A percentile compares a stretch with the other conserved stretches of the same genome.
These are phyloP conservation scores for Penaeus vannamei DNA, from an alignment of 1,140 invertebrate genomes.

Conservation along the genomic window DNA sequence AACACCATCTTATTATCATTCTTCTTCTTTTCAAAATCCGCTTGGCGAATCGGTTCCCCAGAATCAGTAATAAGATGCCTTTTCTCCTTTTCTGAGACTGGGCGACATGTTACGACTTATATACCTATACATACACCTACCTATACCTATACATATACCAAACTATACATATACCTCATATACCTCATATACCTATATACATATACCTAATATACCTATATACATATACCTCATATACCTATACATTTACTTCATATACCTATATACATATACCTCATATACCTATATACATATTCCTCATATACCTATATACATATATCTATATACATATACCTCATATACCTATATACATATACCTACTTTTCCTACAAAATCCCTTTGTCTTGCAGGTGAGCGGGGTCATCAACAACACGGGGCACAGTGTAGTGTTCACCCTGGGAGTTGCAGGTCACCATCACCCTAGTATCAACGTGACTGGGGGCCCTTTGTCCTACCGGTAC, in stretches of 20 bases:
- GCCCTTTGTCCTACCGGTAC: slow-evolving; percentile 53
- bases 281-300: too few species aligned
- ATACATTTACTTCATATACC: background rate
- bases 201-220: slow-evolving; percentile 18
- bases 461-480: slow-evolving; percentile 53
- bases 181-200: background rate
- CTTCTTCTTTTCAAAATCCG: too few species aligned
- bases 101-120: background rate
- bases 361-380: background rate
- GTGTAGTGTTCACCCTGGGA: slow-evolving; percentile 52
- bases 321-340: slow-evolving; percentile 12
- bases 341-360: background rate
- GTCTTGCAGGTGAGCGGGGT: slow-evolving; percentile 41
- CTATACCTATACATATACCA: background rate
- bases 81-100: too few species aligned
- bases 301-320: background rate
- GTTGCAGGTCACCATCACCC: slow-evolving; percentile 38
- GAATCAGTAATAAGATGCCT: too few species aligned
- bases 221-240: slow-evolving; percentile 11
- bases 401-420: slow-evolving; percentile 62
- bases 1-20: too few species aligned
- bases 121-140: background rate
- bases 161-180: background rate
- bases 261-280: background rate
- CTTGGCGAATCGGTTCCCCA: too few species aligned